Conservation (phyloP, 2,888 invertebrate species). For the Vandiemenella viatica region DNA sequence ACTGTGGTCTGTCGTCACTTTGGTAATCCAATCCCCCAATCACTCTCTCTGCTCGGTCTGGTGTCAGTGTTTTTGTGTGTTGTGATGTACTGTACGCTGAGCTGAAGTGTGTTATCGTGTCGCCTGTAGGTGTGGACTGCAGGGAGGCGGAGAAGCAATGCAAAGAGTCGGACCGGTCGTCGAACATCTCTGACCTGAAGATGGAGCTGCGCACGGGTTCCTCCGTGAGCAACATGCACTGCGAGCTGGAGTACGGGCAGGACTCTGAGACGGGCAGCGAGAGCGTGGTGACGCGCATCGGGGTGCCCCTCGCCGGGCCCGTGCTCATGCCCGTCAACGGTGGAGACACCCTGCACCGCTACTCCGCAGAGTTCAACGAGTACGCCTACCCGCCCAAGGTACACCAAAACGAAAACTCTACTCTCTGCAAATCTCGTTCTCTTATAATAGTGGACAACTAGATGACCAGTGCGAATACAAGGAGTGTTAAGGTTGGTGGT, state of each 20-base stretch:
- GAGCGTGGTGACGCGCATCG: slow-evolving; percentile 35
- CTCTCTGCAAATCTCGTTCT: no score
- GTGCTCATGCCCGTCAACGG: slow-evolving; percentile 39
- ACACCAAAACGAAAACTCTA: no score
- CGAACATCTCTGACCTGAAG: slow-evolving; percentile 84
- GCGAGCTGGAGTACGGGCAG: slow-evolving; percentile 34
- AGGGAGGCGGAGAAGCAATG: slow-evolving; percentile 40
- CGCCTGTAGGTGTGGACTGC: slow-evolving; percentile 4
- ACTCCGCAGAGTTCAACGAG: slow-evolving; percentile 56
- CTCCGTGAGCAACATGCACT: slow-evolving; percentile 50
- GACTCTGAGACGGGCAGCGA: slow-evolving; percentile 46
- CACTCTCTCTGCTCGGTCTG: no score
- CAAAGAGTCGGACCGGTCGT: slow-evolving; percentile 66
- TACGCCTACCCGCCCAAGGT: slow-evolving; percentile 64
- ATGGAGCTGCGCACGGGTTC: slow-evolving; percentile 73
- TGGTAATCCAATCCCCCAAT: no score
- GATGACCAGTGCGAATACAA: no score
- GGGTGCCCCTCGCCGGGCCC: slow-evolving; percentile 62
- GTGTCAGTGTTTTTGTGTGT: no score
- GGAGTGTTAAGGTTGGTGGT: no score
- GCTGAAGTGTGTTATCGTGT: no score
- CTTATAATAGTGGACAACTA: no score
- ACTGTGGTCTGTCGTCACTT: no score
- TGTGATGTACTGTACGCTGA: no score
- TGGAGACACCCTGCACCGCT: slow-evolving; percentile 32